Percentiles rank a stretch among this genome's conserved stretches.
These are phyloP conservation scores for Micoletzkya japonica DNA, from an alignment of 2,888 invertebrate genomes.

Conservation along the genomic window DNA sequence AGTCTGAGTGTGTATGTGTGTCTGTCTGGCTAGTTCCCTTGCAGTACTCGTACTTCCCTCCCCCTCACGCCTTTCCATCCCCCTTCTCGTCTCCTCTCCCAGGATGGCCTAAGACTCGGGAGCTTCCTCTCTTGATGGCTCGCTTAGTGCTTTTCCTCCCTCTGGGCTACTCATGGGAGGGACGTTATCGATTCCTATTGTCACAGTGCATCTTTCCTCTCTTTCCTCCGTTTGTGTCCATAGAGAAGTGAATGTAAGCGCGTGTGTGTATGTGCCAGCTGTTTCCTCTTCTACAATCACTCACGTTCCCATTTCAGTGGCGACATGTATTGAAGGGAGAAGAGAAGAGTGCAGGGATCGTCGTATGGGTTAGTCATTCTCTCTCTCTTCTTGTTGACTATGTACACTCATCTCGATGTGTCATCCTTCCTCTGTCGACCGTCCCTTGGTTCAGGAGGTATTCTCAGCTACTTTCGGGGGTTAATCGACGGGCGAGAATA, in stretches of 20 bases:
- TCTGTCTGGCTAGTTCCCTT: background rate
- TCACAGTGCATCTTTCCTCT: background rate
- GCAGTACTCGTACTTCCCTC: background rate
- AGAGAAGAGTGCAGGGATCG: too few relatives aligned
- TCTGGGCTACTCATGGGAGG: background rate
- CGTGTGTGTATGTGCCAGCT: too few relatives aligned
- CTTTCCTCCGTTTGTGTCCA: background rate
- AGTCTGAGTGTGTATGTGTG: too few relatives aligned
- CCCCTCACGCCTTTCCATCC: background rate
- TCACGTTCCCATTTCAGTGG: too few relatives aligned
- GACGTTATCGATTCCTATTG: background rate
- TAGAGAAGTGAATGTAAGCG: too few relatives aligned
- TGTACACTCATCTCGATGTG: too few relatives aligned
- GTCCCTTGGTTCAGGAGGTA: slow-evolving; percentile 81
- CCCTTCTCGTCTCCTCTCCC: background rate
- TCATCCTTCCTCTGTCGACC: too few relatives aligned
- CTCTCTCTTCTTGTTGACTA: too few relatives aligned
- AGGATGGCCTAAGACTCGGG: background rate
- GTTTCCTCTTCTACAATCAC: too few relatives aligned
- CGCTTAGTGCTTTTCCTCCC: background rate
- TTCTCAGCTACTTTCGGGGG: slow-evolving; percentile 90
- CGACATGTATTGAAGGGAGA: too few relatives aligned
- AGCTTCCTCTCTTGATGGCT: background rate
- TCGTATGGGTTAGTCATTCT: too few relatives aligned
- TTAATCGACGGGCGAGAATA: slow-evolving; percentile 71